Base-by-base conservation (phyloP, 2,113 vertebrate genomes). In the Sterna hirundo region DNA sequence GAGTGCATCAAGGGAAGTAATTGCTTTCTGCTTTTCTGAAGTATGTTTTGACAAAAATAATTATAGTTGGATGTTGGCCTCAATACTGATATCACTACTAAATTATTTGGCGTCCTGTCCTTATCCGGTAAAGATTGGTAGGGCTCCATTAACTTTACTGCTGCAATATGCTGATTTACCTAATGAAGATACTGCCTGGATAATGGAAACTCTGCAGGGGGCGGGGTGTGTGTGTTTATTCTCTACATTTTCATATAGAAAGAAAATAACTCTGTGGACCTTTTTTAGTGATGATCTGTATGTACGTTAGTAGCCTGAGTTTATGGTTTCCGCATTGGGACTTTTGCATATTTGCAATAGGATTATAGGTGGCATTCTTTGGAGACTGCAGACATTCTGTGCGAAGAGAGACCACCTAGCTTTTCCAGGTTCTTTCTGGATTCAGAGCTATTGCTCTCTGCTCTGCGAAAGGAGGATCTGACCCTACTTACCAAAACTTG, bases 401-500 rank as follows among this genome's bases (percentile, higher is more conserved):
- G 32, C 13, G 20, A 21, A 47, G 44, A 76, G 68, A 52, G 32
- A 7, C 15, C 22, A 6, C 4, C 0, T 1, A 66, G 51, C 30
- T 86, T 49, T 57, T 32, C 38, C 92, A 86, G 13, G 14, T 62
- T 65, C 55, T n/a, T 21, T 60, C 55, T 81, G 72, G 30, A 55
- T 64, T 55, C 57, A 15, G 64, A 19, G 30, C 42, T 23, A 11
- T 49, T 47, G 13, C 54, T 8, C 29, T 66, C 36, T 30, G 42
- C 13, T 44, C n/a, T 46, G 5, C 16, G 32, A 40, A 20, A 36
- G 60, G 49, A 49, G 23, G 34, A 11, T 9, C 55, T 49, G 65
- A 42, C 8, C 27, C 44, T 20, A 0, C 57, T 44, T 22, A 36
- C 34, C 61, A 44, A 6, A 54, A 8, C 21, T 46, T 8, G 0